Evolutionary conservation across 1,140 invertebrate species (phyloP).

Genomic region (Phthorimaea operculella): DNA sequence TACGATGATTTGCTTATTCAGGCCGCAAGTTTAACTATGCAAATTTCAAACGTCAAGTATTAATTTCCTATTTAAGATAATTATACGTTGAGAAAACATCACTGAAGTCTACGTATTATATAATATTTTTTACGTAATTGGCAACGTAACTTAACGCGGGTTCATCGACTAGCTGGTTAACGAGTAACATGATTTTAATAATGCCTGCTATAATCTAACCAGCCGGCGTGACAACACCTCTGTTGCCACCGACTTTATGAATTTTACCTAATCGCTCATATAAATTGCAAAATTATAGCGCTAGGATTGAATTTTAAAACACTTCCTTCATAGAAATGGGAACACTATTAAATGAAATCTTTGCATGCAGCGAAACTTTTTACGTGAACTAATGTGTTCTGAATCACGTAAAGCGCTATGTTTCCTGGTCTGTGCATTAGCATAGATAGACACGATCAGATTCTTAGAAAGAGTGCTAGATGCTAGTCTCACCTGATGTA

Average conservation of each 20-base stretch:
- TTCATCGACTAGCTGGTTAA: background rate
- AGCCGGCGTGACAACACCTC: too few relatives aligned
- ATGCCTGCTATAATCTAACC: too few relatives aligned
- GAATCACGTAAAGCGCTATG: background rate
- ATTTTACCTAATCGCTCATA: too few relatives aligned
- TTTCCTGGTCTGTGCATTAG: background rate
- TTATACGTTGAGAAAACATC: conserved; percentile 13
- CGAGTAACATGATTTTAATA: background rate
- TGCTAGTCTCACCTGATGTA: conserved; percentile 84
- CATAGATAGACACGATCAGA: background rate
- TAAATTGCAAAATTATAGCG: too few relatives aligned
- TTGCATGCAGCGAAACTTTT: too few relatives aligned
- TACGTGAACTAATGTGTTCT: background rate
- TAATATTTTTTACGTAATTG: conserved; percentile 2
- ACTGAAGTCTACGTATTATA: background rate
- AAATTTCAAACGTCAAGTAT: background rate
- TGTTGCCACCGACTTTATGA: too few relatives aligned
- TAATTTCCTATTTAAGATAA: conserved; percentile 16
- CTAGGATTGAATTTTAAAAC: too few relatives aligned
- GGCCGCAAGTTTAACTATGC: too few relatives aligned
- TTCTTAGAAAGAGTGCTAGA: background rate
- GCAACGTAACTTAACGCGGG: conserved; percentile 2
- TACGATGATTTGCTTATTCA: too few relatives aligned
- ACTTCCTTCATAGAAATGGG: too few relatives aligned
- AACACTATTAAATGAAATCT: too few relatives aligned